phyloP scores from a whole-genome alignment of 2,113 vertebrate species.

The Barbus barbus region DNA sequence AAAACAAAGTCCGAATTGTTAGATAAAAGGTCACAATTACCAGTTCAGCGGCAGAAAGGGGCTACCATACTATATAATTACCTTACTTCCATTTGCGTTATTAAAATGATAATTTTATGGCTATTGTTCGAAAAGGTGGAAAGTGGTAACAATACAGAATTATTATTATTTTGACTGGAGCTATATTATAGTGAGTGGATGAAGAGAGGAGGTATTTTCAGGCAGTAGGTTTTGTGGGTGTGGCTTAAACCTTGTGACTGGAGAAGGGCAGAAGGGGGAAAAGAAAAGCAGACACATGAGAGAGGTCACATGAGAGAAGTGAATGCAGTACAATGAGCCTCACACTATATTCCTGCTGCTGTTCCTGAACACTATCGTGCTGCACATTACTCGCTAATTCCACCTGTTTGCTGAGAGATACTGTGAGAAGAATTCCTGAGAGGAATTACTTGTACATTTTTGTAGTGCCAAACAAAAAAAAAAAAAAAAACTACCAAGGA shows the following conservation, averaged over 20 bases:
- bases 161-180: background rate
- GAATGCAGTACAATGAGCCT: background rate
- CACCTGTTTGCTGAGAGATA: background rate
- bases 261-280: constrained; percentile 24
- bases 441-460: background rate
- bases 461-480: background rate
- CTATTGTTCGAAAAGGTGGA: background rate
- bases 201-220: background rate
- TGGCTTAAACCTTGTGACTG: constrained; percentile 33
- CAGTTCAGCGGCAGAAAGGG: background rate
- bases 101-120: background rate
- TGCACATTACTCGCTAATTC: background rate
- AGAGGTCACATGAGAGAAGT: constrained; percentile 53
- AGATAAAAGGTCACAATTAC: background rate
- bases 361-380: background rate
- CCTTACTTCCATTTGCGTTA: background rate
- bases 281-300: background rate
- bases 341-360: background rate
- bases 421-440: background rate
- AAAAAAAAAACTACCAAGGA: background rate
- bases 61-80: background rate
- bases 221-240: background rate
- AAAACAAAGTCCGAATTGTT: no score
- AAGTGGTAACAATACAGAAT: background rate
- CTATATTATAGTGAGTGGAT: background rate